Evolutionary conservation across 2,888 invertebrate species (phyloP), one percentile per base, ranked within the genome.

Genomic region (Teleiodes luculella): DNA sequence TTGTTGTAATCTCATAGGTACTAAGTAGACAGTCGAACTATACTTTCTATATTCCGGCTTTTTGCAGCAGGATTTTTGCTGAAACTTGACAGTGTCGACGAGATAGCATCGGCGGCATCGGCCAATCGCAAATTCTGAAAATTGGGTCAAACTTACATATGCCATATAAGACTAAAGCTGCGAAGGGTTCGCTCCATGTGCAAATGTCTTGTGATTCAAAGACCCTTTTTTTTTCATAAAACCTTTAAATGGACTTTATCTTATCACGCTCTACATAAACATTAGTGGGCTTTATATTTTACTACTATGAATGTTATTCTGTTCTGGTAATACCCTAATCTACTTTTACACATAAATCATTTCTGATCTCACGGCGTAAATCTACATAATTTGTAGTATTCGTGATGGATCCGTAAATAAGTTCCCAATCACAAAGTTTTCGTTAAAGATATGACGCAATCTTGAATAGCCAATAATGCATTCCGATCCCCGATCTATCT

Each of bases 391-490:
- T 14, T 16, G 16, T 16, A 39, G 16, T 39, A 18, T 18, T 39
- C 16, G 2, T 16, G 16, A 39, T 39, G 16, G 16, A 16, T 39
- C 16, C 31, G 58, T 57, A 53, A 61, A 60, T 57, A 61, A 56
- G 45, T 37, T 18, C 24, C 18, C 48, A 52, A 45, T 31, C 51
- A 39, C 36, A 39, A 43, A 43, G 14, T 31, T 28, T 31, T 46
- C 20, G 18, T 37, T 35, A 24, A 46, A 64, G 66, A 66, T 70
- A 70, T 71, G 77, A 76, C 75, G 74, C 74, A 76, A 83, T 82
- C 78, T 76, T 73, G 72, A 76, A 82, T 75, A 76, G 79, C 76
- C 77, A 83, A 81, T 83, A 83, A 83, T 79, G 78, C 80, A 83
- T 80, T 76, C 76, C 71, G 68, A 70, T 74, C 74, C 73, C 73